These are phyloP conservation scores for Ferdinandea cuprea DNA, from an alignment of 2,888 invertebrate genomes.

Conservation along the genomic window DNA sequence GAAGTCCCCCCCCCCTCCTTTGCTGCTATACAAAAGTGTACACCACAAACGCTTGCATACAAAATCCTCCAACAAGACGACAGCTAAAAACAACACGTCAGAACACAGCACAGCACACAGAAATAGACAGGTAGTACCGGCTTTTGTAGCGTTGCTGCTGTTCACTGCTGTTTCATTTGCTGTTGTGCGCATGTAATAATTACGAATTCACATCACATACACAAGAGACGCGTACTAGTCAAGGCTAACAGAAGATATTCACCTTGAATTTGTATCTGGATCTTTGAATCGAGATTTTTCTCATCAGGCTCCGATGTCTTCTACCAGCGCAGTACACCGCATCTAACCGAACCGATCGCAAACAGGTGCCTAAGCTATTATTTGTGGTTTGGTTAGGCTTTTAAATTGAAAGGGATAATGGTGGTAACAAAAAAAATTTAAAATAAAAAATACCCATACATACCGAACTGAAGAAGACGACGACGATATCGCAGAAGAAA, in stretches of 20 bases:
- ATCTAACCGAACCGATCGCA: not conserved
- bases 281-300: slow-evolving; percentile 64
- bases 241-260: slow-evolving; percentile 73
- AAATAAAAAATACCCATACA: too few species aligned
- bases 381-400: slow-evolving; percentile 66
- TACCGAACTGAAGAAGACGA: not conserved
- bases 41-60: slow-evolving; percentile 41
- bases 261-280: slow-evolving; percentile 73
- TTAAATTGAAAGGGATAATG: slow-evolving; percentile 69
- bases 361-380: slow-evolving; percentile 63
- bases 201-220: slow-evolving; percentile 71
- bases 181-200: slow-evolving; percentile 67
- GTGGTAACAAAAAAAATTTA: slow-evolving; percentile 19
- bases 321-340: slow-evolving; percentile 3
- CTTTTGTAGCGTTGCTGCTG: slow-evolving; percentile 47
- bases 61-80: slow-evolving; percentile 60
- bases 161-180: slow-evolving; percentile 20
- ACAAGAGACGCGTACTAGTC: slow-evolving; percentile 56
- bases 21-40: not conserved
- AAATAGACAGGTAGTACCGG: slow-evolving; percentile 71
- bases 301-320: slow-evolving; percentile 64
- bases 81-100: slow-evolving; percentile 54
- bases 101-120: slow-evolving; percentile 43
- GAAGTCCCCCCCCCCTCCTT: slow-evolving; percentile 55
- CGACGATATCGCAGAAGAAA: slow-evolving; percentile 40